Percentiles rank a stretch among this genome's conserved stretches.
Evolutionary conservation across 2,888 invertebrate species (phyloP).

Genomic region (Amiota mariae): DNA sequence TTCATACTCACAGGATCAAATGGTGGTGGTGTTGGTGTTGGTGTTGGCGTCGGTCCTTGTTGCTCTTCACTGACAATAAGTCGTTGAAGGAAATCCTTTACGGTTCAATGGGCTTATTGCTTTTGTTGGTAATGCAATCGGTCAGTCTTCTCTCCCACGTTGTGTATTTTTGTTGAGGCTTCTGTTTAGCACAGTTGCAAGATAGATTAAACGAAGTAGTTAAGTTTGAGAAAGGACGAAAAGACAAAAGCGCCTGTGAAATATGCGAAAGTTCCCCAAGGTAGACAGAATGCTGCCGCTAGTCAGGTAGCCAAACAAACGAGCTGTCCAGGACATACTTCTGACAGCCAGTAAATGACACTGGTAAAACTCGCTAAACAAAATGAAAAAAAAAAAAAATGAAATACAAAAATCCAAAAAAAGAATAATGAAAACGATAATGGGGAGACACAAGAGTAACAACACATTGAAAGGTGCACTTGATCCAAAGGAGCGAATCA

Average conservation of each 20-base stretch:
- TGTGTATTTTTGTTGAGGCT: neutral
- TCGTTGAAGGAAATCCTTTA: conserved; percentile 11
- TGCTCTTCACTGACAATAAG: neutral
- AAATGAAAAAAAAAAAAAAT: neutral
- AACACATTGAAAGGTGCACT: no score
- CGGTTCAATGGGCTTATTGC: conserved; percentile 28
- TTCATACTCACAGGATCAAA: no score
- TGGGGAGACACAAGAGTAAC: neutral
- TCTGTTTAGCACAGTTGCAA: neutral
- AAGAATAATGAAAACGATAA: neutral
- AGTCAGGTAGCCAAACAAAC: neutral
- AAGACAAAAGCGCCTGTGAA: neutral
- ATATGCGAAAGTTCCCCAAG: neutral
- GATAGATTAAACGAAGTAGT: neutral
- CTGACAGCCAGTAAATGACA: neutral
- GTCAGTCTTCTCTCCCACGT: neutral
- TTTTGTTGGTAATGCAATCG: conserved; percentile 3
- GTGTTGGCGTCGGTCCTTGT: no score
- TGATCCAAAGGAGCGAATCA: neutral
- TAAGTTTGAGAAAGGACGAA: neutral
- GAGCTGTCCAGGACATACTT: neutral
- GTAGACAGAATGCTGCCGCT: conserved; percentile 4
- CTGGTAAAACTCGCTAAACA: no score
- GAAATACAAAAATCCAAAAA: neutral
- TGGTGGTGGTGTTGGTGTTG: no score